phyloP scores from a whole-genome alignment of 1,140 invertebrate species.

The Leptonema lineaticorne region DNA sequence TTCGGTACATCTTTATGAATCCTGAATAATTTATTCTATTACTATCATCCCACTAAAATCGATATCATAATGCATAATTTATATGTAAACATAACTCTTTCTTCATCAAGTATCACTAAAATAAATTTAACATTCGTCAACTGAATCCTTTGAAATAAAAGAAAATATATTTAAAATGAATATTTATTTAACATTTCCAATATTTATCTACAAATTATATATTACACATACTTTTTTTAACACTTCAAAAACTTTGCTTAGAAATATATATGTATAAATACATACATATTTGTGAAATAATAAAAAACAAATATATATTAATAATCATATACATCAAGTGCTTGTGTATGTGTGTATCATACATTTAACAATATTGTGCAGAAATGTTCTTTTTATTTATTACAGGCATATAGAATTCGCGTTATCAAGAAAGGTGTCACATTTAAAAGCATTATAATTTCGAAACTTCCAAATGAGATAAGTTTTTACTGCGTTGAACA shows the following conservation, averaged over 20 bases:
- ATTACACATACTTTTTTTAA: conserved; percentile 13
- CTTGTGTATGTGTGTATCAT: conserved; percentile 13
- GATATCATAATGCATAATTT: too few relatives aligned
- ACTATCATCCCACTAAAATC: too few relatives aligned
- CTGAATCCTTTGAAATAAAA: too few relatives aligned
- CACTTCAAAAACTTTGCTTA: conserved; percentile 1
- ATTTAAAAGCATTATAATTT: not conserved
- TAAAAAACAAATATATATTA: not conserved
- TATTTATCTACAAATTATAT: conserved; percentile 19
- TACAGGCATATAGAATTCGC: not conserved
- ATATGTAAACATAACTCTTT: too few relatives aligned
- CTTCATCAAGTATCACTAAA: too few relatives aligned
- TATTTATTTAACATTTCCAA: conserved; percentile 21
- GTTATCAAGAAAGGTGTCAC: not conserved
- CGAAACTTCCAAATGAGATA: too few relatives aligned
- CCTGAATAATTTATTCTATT: too few relatives aligned
- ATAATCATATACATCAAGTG: conserved; percentile 1
- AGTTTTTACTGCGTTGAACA: too few relatives aligned
- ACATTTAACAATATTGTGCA: not conserved
- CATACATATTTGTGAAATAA: too few relatives aligned
- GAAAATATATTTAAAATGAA: conserved; percentile 3
- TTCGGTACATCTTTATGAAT: too few relatives aligned
- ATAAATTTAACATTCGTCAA: too few relatives aligned
- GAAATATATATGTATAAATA: not conserved
- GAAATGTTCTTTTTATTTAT: not conserved